These are phyloP conservation scores for Spea multiplicata DNA, from an alignment of 2,113 vertebrate species.

Conservation along the genomic window DNA sequence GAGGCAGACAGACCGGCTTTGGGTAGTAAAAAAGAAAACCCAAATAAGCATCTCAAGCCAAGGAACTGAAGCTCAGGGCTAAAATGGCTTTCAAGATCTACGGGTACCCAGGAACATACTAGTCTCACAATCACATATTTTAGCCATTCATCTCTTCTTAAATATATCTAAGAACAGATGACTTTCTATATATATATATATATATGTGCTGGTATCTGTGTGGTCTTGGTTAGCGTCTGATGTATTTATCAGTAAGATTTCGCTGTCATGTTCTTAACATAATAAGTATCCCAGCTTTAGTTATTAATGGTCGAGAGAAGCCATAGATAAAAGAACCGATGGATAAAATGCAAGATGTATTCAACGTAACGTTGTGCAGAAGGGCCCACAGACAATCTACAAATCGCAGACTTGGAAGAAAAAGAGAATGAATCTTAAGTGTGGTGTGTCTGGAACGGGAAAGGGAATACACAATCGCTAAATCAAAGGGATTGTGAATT, in stretches of 20 bases:
- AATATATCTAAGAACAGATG: not conserved
- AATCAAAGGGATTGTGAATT: slow-evolving; percentile 34
- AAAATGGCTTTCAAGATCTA: too few relatives aligned
- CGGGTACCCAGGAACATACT: too few relatives aligned
- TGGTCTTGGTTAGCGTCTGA: slow-evolving; percentile 11
- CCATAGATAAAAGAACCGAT: slow-evolving; percentile 43
- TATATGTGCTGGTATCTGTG: not conserved
- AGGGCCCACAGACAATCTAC: slow-evolving; percentile 31
- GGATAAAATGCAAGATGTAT: slow-evolving; percentile 42
- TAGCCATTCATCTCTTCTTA: not conserved
- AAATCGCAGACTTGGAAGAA: slow-evolving; percentile 37
- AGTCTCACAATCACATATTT: too few relatives aligned
- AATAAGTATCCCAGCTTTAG: slow-evolving; percentile 20
- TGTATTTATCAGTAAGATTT: slow-evolving; percentile 12
- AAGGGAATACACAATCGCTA: slow-evolving; percentile 14
- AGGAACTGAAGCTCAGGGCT: too few relatives aligned
- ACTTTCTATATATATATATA: not conserved
- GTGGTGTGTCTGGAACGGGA: slow-evolving; percentile 16
- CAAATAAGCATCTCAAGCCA: too few relatives aligned
- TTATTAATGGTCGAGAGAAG: slow-evolving; percentile 35
- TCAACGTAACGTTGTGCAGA: slow-evolving; percentile 38
- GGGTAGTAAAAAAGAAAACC: too few relatives aligned
- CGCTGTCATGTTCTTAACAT: slow-evolving; percentile 27
- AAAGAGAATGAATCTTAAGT: slow-evolving; percentile 42
- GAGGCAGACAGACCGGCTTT: too few relatives aligned